Base-by-base conservation (phyloP, 2,888 invertebrate species). In the Mesochorus sp. region DNA sequence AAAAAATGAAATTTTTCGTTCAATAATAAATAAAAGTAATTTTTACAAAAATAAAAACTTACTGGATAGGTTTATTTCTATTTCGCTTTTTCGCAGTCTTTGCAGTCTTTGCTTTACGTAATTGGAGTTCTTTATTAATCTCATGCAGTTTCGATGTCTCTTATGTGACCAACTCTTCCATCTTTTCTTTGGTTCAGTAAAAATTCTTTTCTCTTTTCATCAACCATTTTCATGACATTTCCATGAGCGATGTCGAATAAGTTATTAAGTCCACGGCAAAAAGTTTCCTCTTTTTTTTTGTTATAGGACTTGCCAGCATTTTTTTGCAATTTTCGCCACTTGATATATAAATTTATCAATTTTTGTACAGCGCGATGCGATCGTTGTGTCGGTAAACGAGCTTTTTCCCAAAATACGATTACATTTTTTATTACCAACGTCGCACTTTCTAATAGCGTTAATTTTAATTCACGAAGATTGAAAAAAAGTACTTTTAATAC, bases 281-380 rank as follows among this genome's bases (percentile, higher is more conserved):
- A 82, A 42, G 68, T 19, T 47, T 62, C 39, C 74, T 81, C 76
- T 74, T 78, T 80, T 66, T 70, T 24, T 28, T 28, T 37, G 47
- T 78, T 76, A 10, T 3, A 44, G 39, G 72, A 74, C 81, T 81
- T 82, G 62, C 81, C 76, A 12, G 49, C 61, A 80, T 85, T 84
- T 80, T 80, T 81, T 85, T 84, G 87, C 82, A 87, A 76, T 24
- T 85, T 84, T 66, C 86, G 81, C 88, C 86, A 88, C 84, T 82
- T 81, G 72, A 86, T 80, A 80, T 87, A 82, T 64, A 88, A 79
- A 59, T 67, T 78, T 57, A 79, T 78, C 34, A 83, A 72, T 79
- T 83, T 83, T 26, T 82, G 71, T 37, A 72, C 68, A 53, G 82
- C 82, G 42, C 70, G 61, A 64, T 70, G 62, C n/a, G 26, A 47